Base-by-base conservation (phyloP, 1,140 invertebrate species). In the Drosophila quadrilineata region DNA sequence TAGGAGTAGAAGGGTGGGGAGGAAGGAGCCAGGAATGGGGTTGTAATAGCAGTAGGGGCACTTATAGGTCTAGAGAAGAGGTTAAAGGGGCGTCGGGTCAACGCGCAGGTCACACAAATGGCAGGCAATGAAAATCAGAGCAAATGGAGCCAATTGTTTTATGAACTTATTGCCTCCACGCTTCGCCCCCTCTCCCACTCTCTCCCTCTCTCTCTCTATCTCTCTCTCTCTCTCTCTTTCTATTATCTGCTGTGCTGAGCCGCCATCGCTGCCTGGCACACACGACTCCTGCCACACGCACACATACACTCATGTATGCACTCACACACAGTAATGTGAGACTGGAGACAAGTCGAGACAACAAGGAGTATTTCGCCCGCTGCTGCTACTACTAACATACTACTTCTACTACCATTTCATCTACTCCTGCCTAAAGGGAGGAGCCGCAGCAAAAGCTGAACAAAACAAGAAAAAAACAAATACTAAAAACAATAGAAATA, bases 101-200 rank as follows among this genome's bases (percentile, higher is more conserved):
- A 17, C 43, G 60, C 70, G 73, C 74, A 84, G 76, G 76, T 82
- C 79, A 85, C 77, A 84, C 77, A 84, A 84, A 77, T 79, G 79
- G 79, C 79, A 85, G 77, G 79, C 77, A 84, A 84, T 86, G 79
- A 85, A 84, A 85, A 85, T 85, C 79, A 77, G 66, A 75, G 79
- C 79, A 79, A 85, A 79, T 85, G 80, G 79, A 85, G 79, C 79
- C 79, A 85, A 85, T 85, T 85, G 79, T 85, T 85, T 85, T 85
- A 85, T 85, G 79, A 85, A 86, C 79, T 85, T 85, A 85, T 85
- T 79, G 48, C 45, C 8, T 36, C 22, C 21, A 10, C 8, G 6
- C 21, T 24, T 29, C 54, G 22, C 29, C 19, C 22, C 14, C 28
- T 33, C 21, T 22, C 10, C 24, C 29, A 41, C n/a, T n/a, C 14